A percentile compares a stretch with the other conserved stretches of the same genome.
These are phyloP conservation scores for Silvanus unidentatus DNA, from an alignment of 2,888 invertebrate species.

Conservation along the genomic window DNA sequence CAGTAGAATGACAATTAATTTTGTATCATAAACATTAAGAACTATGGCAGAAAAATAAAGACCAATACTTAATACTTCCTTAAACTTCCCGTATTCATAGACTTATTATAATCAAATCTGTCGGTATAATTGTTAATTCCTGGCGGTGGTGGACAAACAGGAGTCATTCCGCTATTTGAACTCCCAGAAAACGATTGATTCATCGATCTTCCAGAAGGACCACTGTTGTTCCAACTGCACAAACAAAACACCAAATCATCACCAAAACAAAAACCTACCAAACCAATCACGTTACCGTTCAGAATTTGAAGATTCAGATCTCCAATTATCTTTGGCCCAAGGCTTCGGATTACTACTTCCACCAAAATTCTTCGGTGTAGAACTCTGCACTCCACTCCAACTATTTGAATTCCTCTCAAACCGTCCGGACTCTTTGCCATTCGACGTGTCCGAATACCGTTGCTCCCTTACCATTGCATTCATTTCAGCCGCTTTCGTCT, in stretches of 20 bases:
- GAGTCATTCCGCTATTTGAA: conserved; percentile 29
- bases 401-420: conserved; percentile 1
- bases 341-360: conserved; percentile 18
- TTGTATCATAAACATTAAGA: too few relatives aligned
- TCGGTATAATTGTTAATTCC: conserved; percentile 40
- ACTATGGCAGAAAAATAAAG: too few relatives aligned
- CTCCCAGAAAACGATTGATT: conserved; percentile 30
- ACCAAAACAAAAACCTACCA: background rate
- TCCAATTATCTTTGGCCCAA: conserved; percentile 27
- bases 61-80: conserved; percentile 17
- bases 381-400: background rate
- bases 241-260: conserved; percentile 4
- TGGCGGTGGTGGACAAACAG: conserved; percentile 42
- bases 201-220: conserved; percentile 9
- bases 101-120: conserved; percentile 31
- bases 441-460: conserved; percentile 13
- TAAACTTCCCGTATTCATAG: conserved; percentile 8
- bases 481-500: background rate
- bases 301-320: conserved; percentile 17
- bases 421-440: background rate
- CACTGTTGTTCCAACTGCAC: conserved; percentile 23
- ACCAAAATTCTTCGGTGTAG: background rate
- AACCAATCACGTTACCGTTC: conserved; percentile 17
- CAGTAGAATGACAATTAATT: too few relatives aligned
- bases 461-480: conserved; percentile 13